Conservation (phyloP, 2,797 vertebrate species). For the Staurois parvus region DNA sequence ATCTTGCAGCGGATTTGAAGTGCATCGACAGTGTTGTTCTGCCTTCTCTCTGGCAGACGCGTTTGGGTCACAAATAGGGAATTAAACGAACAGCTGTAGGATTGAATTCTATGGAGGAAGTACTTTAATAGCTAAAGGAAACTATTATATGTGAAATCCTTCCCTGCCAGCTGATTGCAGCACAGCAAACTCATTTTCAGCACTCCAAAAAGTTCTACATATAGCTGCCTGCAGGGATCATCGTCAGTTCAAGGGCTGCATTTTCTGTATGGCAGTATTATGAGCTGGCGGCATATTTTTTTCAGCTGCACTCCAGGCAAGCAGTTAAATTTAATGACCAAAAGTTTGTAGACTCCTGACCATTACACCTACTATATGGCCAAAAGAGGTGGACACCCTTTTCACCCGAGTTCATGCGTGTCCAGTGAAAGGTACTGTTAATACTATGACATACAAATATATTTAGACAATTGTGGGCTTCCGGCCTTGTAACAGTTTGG, state of each 20-base stretch:
- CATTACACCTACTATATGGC: no score
- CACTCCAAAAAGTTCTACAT: neutral
- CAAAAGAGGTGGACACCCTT: no score
- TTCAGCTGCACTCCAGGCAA: no score
- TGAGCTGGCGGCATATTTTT: no score
- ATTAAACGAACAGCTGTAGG: slow-evolving; percentile 42
- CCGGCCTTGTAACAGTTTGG: no score
- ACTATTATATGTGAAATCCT: slow-evolving; percentile 40
- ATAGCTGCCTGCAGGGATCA: neutral
- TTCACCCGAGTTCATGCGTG: no score
- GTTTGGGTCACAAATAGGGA: neutral
- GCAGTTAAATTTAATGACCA: no score
- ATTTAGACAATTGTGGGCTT: no score
- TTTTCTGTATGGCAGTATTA: neutral
- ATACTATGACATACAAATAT: no score
- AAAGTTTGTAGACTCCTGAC: no score
- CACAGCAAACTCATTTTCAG: neutral
- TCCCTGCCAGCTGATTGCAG: slow-evolving; percentile 26
- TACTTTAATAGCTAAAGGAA: slow-evolving; percentile 40
- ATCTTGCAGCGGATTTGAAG: slow-evolving; percentile 18
- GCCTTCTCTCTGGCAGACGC: neutral
- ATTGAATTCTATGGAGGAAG: slow-evolving; percentile 35
- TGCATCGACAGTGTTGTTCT: neutral
- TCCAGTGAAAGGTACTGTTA: no score
- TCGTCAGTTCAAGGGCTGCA: neutral